These are phyloP conservation scores for Cynoglossus semilaevis DNA, from an alignment of 2,113 vertebrate species.

Conservation along the genomic window DNA sequence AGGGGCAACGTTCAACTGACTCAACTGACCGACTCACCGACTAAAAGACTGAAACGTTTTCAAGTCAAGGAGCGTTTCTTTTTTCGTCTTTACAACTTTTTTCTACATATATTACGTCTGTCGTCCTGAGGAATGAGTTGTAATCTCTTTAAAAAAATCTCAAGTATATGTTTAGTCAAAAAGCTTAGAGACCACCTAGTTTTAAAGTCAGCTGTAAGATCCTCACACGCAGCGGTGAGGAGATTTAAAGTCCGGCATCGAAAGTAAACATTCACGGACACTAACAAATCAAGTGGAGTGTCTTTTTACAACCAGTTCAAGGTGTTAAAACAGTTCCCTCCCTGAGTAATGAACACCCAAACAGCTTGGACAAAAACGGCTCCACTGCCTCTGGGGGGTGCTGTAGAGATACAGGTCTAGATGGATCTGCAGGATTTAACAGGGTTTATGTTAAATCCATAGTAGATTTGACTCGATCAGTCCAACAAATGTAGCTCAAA, in stretches of 20 bases:
- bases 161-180: background rate
- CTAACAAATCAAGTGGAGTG: background rate
- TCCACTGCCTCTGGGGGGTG: background rate
- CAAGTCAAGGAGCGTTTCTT: background rate
- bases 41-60: background rate
- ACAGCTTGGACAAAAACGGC: background rate
- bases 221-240: background rate
- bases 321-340: conserved; percentile 4
- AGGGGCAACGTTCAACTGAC: background rate
- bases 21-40: background rate
- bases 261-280: conserved; percentile 1
- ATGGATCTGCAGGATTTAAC: background rate
- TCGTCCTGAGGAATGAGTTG: background rate
- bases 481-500: background rate
- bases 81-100: too few species aligned
- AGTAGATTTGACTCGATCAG: background rate
- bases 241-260: background rate
- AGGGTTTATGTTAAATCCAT: background rate
- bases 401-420: background rate
- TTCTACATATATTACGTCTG: background rate
- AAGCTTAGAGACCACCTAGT: background rate
- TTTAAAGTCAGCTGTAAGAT: background rate
- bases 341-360: conserved; percentile 3
- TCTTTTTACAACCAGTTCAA: conserved; percentile 1
- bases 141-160: background rate